These are phyloP conservation scores for Limnephilus auricula DNA, from an alignment of 2,888 invertebrate species.

Conservation along the genomic window DNA sequence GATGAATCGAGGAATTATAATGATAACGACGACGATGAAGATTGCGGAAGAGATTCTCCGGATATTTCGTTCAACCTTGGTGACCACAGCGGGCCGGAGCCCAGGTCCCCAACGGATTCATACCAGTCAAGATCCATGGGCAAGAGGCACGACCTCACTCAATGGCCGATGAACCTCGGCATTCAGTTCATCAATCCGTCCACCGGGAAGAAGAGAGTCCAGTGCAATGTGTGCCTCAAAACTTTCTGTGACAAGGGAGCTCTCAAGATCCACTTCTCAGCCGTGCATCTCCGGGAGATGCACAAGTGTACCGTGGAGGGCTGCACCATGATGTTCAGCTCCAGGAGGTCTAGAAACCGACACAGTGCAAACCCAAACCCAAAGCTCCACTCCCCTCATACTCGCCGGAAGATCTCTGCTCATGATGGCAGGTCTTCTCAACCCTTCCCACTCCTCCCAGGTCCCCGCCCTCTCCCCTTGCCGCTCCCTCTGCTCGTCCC, in stretches of 20 bases:
- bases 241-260: conserved; percentile 99
- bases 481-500: conserved; percentile 82
- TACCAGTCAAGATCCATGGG: conserved; percentile 73
- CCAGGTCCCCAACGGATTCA: conserved; percentile 71
- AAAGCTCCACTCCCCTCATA: conserved; percentile 96
- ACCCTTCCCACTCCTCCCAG: conserved; percentile 85
- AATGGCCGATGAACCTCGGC: conserved; percentile 89
- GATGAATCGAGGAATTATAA: conserved; percentile 63
- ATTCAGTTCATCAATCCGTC: conserved; percentile 93
- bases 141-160: conserved; percentile 73
- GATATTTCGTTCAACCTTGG: conserved; percentile 69
- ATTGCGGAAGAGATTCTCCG: conserved; percentile 69
- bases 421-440: conserved; percentile 93
- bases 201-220: conserved; percentile 96
- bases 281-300: conserved; percentile 98
- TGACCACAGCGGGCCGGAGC: conserved; percentile 68
- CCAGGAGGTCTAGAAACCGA: conserved; percentile 93
- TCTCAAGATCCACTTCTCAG: conserved; percentile 98
- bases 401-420: conserved; percentile 93
- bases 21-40: conserved; percentile 70
- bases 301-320: conserved; percentile 99
- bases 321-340: conserved; percentile 99
- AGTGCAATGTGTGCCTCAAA: conserved; percentile 98
- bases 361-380: conserved; percentile 99
- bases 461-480: conserved; percentile 84